Evolutionary conservation across 1,140 invertebrate species (phyloP).

Genomic region (Leptoteleia sp.): DNA sequence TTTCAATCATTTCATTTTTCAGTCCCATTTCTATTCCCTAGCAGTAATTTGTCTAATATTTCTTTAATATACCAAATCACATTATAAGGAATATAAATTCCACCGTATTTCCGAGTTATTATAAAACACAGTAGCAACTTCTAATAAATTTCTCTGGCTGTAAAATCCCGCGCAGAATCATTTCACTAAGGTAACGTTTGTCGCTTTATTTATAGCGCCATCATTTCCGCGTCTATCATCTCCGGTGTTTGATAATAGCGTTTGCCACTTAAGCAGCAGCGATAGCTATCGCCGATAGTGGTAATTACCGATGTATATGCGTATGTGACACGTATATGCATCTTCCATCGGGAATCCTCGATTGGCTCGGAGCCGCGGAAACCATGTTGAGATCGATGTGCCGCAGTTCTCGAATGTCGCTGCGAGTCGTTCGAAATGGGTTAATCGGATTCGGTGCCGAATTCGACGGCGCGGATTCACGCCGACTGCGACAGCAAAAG

Average conservation of each 20-base stretch:
- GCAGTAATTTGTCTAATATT: too few species aligned
- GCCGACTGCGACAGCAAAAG: slow-evolving; percentile 7
- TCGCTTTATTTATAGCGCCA: too few species aligned
- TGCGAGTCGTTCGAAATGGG: slow-evolving; percentile 67
- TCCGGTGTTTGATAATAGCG: slow-evolving; percentile 65
- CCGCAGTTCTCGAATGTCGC: slow-evolving; percentile 55
- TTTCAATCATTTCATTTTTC: too few species aligned
- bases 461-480: slow-evolving; percentile 24
- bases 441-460: slow-evolving; percentile 70
- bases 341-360: slow-evolving; percentile 55
- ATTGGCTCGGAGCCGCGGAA: slow-evolving; percentile 57
- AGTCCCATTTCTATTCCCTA: too few species aligned
- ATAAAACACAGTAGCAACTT: too few species aligned
- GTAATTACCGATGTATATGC: slow-evolving; percentile 66
- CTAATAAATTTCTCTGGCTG: too few species aligned
- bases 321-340: slow-evolving; percentile 60
- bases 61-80: too few species aligned
- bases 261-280: slow-evolving; percentile 65
- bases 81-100: too few species aligned
- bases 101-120: too few species aligned
- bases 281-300: slow-evolving; percentile 65
- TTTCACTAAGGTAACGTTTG: too few species aligned
- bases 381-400: slow-evolving; percentile 62
- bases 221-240: slow-evolving; percentile 61
- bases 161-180: too few species aligned